Evolutionary conservation across 2,113 vertebrate species (phyloP).

Genomic region (Cebus imitator): DNA sequence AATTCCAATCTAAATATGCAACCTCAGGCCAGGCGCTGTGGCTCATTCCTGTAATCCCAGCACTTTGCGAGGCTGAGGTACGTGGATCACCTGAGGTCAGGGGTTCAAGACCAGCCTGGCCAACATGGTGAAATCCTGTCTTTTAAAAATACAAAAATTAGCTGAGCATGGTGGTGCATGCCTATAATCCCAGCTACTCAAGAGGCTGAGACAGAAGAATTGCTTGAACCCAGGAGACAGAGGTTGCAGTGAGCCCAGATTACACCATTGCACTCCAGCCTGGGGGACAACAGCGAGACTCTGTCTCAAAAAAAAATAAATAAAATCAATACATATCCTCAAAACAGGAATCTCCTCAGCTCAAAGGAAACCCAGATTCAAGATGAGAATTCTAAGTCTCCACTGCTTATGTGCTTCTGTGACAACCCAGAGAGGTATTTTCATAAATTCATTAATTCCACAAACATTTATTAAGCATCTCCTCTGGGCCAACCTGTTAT

Average conservation of each 20-base stretch:
- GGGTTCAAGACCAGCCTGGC: background rate
- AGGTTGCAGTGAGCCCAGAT: background rate
- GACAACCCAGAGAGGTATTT: background rate
- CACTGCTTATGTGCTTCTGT: background rate
- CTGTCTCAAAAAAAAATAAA: background rate
- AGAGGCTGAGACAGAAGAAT: background rate
- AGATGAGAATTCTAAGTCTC: background rate
- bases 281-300: background rate
- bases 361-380: conserved; percentile 34
- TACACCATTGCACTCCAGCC: background rate
- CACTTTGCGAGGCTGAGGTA: background rate
- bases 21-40: background rate
- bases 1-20: background rate
- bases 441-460: conserved; percentile 9
- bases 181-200: background rate
- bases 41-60: background rate
- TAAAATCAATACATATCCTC: too few relatives aligned
- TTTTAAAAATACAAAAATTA: background rate
- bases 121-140: background rate
- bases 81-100: background rate
- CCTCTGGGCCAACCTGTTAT: background rate
- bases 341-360: background rate
- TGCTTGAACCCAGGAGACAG: background rate
- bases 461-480: background rate
- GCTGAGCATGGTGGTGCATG: background rate